Conservation (phyloP, 92 coral and sea anemone species). For the Micromussa lordhowensis region DNA sequence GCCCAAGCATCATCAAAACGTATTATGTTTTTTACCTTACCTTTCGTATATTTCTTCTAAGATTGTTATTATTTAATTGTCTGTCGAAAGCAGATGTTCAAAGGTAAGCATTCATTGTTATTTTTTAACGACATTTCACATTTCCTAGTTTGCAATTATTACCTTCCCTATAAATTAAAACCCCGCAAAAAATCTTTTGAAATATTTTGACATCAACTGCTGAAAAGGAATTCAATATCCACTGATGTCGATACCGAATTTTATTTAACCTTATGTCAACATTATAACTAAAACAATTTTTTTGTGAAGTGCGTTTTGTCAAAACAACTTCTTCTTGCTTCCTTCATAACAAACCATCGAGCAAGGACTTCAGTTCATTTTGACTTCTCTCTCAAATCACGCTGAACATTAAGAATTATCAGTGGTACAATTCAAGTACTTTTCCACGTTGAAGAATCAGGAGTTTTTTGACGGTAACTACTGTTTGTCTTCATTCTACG, state of each 20-base stretch:
- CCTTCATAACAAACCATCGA: not conserved
- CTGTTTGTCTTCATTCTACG: not conserved
- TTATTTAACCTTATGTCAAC: not conserved
- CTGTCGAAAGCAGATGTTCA: not conserved
- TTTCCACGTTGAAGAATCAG: not conserved
- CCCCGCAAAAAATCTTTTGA: not conserved
- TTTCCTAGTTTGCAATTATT: not conserved
- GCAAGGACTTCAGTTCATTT: not conserved
- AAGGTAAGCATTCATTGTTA: not conserved
- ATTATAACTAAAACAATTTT: not conserved
- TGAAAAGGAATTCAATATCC: not conserved
- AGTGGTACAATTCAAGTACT: not conserved
- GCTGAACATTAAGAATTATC: not conserved
- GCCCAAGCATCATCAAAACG: not conserved
- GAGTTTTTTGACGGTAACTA: not conserved
- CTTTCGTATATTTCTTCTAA: not conserved
- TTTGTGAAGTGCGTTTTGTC: not conserved
- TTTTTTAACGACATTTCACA: not conserved
- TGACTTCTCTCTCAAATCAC: not conserved
- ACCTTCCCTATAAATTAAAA: not conserved
- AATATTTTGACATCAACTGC: not conserved
- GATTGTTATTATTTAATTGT: not conserved
- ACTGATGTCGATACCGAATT: not conserved
- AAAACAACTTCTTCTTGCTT: not conserved
- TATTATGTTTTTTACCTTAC: not conserved